Conservation (phyloP, 2,797 vertebrate genomes). For the Merluccius polli region DNA sequence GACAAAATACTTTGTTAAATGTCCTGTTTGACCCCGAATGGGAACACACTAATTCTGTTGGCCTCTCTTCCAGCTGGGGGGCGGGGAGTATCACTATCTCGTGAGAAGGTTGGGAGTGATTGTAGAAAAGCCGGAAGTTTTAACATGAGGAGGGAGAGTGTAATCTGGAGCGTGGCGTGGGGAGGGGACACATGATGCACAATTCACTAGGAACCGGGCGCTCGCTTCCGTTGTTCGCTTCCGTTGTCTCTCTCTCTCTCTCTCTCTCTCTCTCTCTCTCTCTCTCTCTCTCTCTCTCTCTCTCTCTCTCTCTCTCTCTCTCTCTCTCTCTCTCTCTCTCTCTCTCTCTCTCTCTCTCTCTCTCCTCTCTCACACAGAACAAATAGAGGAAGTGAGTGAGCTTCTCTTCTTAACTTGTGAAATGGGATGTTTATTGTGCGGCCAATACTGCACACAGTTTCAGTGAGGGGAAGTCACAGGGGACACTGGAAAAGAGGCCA, state of each 20-base stretch:
- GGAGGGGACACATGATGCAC: slow-evolving; percentile 8
- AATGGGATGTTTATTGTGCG: slow-evolving; percentile 51
- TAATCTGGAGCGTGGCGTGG: background rate
- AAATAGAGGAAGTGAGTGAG: slow-evolving; percentile 63
- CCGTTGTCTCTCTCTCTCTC: background rate
- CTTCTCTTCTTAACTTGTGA: slow-evolving; percentile 55
- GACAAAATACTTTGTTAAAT: background rate
- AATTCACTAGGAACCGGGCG: background rate
- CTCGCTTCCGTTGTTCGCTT: background rate
- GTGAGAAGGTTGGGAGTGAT: background rate
- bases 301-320: background rate
- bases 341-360: slow-evolving; percentile 22
- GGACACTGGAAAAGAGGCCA: slow-evolving; percentile 27
- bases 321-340: background rate
- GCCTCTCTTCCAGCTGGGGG: slow-evolving; percentile 18
- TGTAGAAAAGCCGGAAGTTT: slow-evolving; percentile 8
- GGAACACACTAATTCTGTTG: background rate
- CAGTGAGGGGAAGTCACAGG: slow-evolving; percentile 55
- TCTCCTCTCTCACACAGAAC: slow-evolving; percentile 55
- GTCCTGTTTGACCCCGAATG: background rate
- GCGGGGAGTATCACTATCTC: background rate
- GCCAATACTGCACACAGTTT: slow-evolving; percentile 50
- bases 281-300: no score
- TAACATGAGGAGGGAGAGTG: background rate
- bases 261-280: no score